A percentile compares a stretch with the other conserved stretches of the same genome.
phyloP scores from a whole-genome alignment of 2,888 invertebrate genomes.

The Crossocerus cetratus region DNA sequence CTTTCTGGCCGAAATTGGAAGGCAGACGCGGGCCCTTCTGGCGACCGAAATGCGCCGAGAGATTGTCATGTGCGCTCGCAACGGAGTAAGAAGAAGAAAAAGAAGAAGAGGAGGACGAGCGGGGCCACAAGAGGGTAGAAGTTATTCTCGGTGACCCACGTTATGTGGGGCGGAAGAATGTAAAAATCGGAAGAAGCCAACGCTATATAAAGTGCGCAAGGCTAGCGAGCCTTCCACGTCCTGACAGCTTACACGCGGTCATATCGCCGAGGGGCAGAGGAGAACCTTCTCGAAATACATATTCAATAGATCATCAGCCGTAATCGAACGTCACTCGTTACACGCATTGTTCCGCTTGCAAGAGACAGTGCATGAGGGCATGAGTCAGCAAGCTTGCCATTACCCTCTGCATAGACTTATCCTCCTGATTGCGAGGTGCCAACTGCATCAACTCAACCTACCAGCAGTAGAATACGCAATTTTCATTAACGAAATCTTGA shows the following conservation, averaged over 20 bases:
- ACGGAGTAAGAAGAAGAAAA: slow-evolving; percentile 12
- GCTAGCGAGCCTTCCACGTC: slow-evolving; percentile 6
- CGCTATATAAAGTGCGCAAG: slow-evolving; percentile 37
- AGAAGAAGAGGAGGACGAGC: neutral
- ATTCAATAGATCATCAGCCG: neutral
- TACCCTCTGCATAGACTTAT: no score
- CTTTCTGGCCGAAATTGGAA: slow-evolving; percentile 10
- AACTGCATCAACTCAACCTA: no score
- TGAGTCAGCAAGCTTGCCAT: no score
- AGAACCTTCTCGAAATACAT: slow-evolving; percentile 17
- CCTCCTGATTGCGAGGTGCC: no score
- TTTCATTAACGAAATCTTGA: no score
- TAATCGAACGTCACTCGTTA: neutral
- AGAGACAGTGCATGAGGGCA: no score
- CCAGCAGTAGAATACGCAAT: no score
- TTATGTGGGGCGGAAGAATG: slow-evolving; percentile 47
- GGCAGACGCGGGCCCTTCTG: slow-evolving; percentile 13
- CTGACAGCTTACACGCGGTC: slow-evolving; percentile 17
- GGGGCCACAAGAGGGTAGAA: slow-evolving; percentile 27
- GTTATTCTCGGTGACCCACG: slow-evolving; percentile 52
- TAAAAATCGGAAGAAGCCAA: slow-evolving; percentile 48
- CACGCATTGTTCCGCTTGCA: no score
- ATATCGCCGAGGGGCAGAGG: neutral
- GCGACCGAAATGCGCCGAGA: slow-evolving; percentile 21
- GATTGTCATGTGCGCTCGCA: slow-evolving; percentile 22